These are phyloP conservation scores for Sanderia malayensis DNA, from an alignment of 30 jellyfish, hydroid and myxozoan species.

Conservation along the genomic window DNA sequence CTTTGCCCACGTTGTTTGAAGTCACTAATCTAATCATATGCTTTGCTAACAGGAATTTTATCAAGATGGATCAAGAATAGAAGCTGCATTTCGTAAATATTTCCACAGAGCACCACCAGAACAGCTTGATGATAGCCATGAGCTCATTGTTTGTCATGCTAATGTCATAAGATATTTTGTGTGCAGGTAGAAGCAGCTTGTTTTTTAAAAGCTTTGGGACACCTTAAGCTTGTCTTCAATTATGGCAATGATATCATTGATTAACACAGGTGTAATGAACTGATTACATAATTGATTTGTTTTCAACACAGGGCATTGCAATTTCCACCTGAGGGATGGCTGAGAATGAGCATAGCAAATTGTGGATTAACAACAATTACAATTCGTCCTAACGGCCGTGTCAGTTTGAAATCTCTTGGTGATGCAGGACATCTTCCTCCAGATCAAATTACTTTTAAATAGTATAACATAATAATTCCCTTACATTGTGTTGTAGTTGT, in stretches of 20 bases:
- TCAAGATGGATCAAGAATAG: constrained; percentile 93
- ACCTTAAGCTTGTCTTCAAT: too few relatives aligned
- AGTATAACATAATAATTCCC: too few relatives aligned
- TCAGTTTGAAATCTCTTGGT: constrained; percentile 79
- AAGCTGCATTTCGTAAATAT: constrained; percentile 97
- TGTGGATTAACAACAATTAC: constrained; percentile 88
- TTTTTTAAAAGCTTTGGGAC: too few relatives aligned
- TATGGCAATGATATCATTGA: too few relatives aligned
- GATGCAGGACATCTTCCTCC: constrained; percentile 98
- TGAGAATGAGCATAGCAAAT: constrained; percentile 94
- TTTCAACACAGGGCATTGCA: constrained; percentile 73
- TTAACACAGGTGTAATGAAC: too few relatives aligned
- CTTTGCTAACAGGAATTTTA: constrained; percentile 50
- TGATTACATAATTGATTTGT: neutral
- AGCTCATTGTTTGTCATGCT: constrained; percentile 90
- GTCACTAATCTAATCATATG: neutral
- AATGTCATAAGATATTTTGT: constrained; percentile 94
- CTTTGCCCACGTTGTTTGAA: too few relatives aligned
- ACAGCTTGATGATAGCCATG: constrained; percentile 83
- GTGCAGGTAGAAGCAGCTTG: constrained; percentile 99
- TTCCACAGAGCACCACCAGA: constrained; percentile 86
- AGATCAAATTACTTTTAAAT: constrained; percentile 73
- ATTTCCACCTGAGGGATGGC: constrained; percentile 99
- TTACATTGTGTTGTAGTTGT: too few relatives aligned
- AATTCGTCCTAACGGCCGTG: constrained; percentile 89